Evolutionary conservation across 2,797 vertebrate species (phyloP).

Genomic region (Thaleichthys pacificus): DNA sequence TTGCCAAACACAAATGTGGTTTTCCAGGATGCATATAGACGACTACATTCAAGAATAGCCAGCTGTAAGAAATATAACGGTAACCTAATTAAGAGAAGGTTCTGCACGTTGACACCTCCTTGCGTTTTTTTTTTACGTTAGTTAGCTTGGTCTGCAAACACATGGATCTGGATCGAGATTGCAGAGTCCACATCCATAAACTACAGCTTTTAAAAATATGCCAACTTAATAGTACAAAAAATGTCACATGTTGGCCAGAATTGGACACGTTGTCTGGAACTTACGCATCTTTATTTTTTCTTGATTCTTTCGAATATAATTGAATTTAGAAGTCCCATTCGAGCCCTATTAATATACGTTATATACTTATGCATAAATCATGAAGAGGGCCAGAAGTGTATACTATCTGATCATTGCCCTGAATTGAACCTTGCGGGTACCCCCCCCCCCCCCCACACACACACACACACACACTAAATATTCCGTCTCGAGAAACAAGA

Average conservation of each 20-base stretch:
- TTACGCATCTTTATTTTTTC: too few relatives aligned
- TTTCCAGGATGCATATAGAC: slow-evolving; percentile 98
- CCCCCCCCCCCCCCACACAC: slow-evolving; percentile 52
- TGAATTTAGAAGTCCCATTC: too few relatives aligned
- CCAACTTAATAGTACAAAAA: too few relatives aligned
- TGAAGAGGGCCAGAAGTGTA: slow-evolving; percentile 31
- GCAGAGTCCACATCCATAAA: neutral
- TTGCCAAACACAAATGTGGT: slow-evolving; percentile 92
- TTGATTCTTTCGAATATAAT: too few relatives aligned
- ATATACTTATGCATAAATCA: neutral
- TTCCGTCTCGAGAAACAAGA: slow-evolving; percentile 71
- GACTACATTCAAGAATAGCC: neutral
- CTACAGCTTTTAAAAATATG: too few relatives aligned
- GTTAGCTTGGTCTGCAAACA: neutral
- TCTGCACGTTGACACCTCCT: neutral
- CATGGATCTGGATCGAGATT: neutral
- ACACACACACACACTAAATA: slow-evolving; percentile 68
- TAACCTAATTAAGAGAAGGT: neutral
- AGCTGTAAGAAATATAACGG: neutral
- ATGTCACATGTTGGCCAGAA: too few relatives aligned
- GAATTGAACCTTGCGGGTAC: slow-evolving; percentile 3
- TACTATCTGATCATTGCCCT: neutral
- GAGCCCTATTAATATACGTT: neutral
- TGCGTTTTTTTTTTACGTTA: neutral
- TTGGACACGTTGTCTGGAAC: too few relatives aligned